A percentile compares a stretch with the other conserved stretches of the same genome.
phyloP scores from a whole-genome alignment of 2,113 vertebrate species.

The Lophotis ruficrista region DNA sequence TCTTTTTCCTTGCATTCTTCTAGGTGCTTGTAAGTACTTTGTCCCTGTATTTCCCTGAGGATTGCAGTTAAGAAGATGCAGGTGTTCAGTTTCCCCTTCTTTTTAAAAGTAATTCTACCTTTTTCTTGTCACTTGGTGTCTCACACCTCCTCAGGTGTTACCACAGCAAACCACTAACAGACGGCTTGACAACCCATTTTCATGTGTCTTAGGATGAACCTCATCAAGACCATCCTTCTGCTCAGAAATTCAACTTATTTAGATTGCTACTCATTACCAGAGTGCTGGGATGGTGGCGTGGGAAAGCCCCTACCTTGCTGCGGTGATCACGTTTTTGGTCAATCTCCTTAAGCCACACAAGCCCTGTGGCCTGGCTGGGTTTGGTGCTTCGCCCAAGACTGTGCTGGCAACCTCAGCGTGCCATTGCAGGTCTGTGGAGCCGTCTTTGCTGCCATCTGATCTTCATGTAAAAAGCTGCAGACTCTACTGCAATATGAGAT shows the following conservation, averaged over 20 bases:
- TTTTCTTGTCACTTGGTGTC: not conserved
- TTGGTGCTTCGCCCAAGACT: not conserved
- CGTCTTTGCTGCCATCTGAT: not conserved
- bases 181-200: not conserved
- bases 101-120: not conserved
- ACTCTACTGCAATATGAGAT: not conserved
- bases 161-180: not conserved
- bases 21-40: not conserved
- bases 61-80: not conserved
- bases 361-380: not conserved
- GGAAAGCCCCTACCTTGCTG: not conserved
- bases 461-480: not conserved
- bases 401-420: fast-evolving
- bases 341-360: not conserved
- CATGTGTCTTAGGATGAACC: not conserved
- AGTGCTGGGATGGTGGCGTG: not conserved
- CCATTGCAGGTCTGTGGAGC: not conserved
- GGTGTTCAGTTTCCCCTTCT: not conserved
- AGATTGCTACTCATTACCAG: not conserved
- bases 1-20: not conserved
- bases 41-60: not conserved
- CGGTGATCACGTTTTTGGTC: fast-evolving
- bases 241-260: not conserved
- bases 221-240: not conserved
- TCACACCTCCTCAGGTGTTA: not conserved